Evolutionary conservation across 2,113 vertebrate genomes (phyloP).

Genomic region (Nibea coibor): DNA sequence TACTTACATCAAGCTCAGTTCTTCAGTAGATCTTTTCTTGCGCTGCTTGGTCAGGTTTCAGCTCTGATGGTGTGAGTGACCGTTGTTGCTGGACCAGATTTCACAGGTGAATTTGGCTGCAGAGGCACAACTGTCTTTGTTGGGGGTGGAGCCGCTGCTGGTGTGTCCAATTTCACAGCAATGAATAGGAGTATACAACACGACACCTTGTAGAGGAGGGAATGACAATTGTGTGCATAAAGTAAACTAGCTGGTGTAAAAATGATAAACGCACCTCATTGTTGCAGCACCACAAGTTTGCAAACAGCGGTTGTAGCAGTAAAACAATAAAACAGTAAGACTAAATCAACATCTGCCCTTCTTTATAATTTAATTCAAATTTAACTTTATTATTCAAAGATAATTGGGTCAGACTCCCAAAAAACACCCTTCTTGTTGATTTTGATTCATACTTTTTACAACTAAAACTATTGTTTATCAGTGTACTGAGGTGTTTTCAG

Average conservation of each 20-base stretch:
- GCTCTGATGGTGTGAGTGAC: slow-evolving; percentile 25
- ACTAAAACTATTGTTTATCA: neutral
- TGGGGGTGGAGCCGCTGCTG: slow-evolving; percentile 64
- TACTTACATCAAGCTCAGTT: slow-evolving; percentile 66
- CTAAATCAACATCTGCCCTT: neutral
- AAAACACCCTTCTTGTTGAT: neutral
- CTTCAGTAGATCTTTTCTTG: slow-evolving; percentile 10
- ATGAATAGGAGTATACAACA: slow-evolving; percentile 50
- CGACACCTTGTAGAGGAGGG: slow-evolving; percentile 49
- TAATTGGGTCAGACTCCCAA: neutral
- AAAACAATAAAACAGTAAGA: neutral
- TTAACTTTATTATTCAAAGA: neutral
- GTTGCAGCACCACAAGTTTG: slow-evolving; percentile 6
- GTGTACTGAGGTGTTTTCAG: neutral
- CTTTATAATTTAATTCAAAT: neutral
- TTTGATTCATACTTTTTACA: neutral
- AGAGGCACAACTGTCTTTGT: slow-evolving; percentile 38
- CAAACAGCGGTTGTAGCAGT: neutral
- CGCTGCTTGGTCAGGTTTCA: slow-evolving; percentile 30
- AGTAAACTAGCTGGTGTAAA: neutral
- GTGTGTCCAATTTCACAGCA: slow-evolving; percentile 50
- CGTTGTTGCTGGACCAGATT: slow-evolving; percentile 52
- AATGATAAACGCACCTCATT: slow-evolving; percentile 4
- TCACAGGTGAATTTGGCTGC: slow-evolving; percentile 69
- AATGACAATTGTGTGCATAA: neutral